Conservation (phyloP, 2,888 invertebrate genomes). For the Trilocha varians region DNA sequence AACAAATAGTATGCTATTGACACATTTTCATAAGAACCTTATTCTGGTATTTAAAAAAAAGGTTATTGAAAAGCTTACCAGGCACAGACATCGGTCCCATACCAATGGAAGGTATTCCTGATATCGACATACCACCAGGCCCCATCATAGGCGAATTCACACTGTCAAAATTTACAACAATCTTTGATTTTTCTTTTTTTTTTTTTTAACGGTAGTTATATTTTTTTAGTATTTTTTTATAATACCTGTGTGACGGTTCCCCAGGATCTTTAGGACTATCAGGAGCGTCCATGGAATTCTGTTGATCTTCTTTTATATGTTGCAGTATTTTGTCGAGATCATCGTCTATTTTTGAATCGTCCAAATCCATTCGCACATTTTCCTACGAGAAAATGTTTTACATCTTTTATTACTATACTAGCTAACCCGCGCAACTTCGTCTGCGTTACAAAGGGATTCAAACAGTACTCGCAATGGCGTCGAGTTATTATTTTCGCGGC, state of each 20-base stretch:
- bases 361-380: constrained; percentile 82
- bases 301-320: constrained; percentile 95
- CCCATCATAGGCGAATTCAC: constrained; percentile 68
- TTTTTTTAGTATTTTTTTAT: not conserved
- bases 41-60: not conserved
- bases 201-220: constrained; percentile 1
- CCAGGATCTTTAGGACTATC: constrained; percentile 91
- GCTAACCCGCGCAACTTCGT: no score
- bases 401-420: no score
- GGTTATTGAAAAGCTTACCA: no score
- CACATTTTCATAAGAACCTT: no score
- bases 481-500: no score
- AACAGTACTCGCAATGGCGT: no score
- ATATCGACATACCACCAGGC: constrained; percentile 57
- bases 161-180: constrained; percentile 29
- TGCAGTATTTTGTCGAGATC: constrained; percentile 93
- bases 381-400: constrained; percentile 54
- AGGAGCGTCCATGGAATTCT: constrained; percentile 91
- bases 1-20: no score
- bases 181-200: no score
- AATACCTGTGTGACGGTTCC: constrained; percentile 67
- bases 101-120: constrained; percentile 59
- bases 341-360: constrained; percentile 93
- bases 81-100: constrained; percentile 70
- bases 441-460: no score